Evolutionary conservation across 2,113 vertebrate species (phyloP), one percentile per base, ranked within the genome.

Genomic region (Sinosuthora webbiana): DNA sequence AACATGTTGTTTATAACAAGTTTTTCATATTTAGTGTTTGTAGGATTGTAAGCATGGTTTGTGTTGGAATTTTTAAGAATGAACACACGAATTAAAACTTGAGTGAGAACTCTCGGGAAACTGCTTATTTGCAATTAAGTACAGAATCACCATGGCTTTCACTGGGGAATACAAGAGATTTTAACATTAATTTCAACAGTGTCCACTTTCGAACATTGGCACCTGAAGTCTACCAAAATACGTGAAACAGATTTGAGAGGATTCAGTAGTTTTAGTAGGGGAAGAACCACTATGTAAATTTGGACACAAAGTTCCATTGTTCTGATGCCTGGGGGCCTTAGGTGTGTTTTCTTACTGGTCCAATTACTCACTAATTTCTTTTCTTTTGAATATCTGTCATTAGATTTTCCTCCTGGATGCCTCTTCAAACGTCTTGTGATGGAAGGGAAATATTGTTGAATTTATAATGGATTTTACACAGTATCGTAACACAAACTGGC

Each of bases 391-490:
- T 84, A 91, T 93, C 94, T 96, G 96, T 96, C 56, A 71, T 92
- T 97, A 98, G 98, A 91, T 97, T 97, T 96, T 82, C 83, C 90
- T 97, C 86, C 67, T 97, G 97, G 95, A 96, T 93, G 89, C 87
- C 95, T 97, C 87, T 95, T 93, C 93, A 95, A 80, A 92, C 74
- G 53, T 96, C 89, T 92, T 75, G 87, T 83, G 96, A 97, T 88
- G 94, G 92, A 96, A 96, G 92, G 93, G 83, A 97, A 83, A 64
- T 56, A 77, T 55, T 89, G 93, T 94, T 96, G 91, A 97, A 90
- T 94, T 94, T 97, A 98, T 98, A 95, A 98, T 98, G 98, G 98
- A 98, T 98, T 97, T 97, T 96, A 94, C 59, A 16, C 96, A 88
- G 31, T 89, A 86, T 62, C 75, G 10, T 94, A 97, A 96, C 85